Conservation (phyloP, 2,888 invertebrate species). For the Platypus cylindrus region DNA sequence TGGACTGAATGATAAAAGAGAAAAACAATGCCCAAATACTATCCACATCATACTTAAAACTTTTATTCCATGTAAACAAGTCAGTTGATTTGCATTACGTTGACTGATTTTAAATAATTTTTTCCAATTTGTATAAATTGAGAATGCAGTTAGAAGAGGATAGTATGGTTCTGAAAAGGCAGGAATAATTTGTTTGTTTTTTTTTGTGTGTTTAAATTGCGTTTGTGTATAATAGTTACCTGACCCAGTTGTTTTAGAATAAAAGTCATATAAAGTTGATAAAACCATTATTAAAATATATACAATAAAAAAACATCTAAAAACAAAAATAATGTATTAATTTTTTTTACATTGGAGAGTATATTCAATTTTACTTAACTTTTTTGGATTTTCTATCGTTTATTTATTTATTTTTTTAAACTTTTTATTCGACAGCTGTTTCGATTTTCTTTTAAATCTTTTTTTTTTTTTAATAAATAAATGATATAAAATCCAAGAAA, state of each 20-base stretch:
- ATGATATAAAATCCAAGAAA: too few species aligned
- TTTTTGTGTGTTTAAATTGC: neutral
- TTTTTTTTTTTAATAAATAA: too few species aligned
- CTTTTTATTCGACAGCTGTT: too few species aligned
- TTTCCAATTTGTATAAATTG: conserved; percentile 13
- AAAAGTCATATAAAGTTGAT: conserved; percentile 18
- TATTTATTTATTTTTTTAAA: too few species aligned
- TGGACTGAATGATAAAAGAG: conserved; percentile 16
- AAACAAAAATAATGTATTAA: too few species aligned
- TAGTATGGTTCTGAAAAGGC: conserved; percentile 12
- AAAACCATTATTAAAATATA: conserved; percentile 10
- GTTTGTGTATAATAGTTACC: conserved; percentile 11
- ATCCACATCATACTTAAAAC: conserved; percentile 38
- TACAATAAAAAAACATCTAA: conserved; percentile 16
- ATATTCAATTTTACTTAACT: too few species aligned
- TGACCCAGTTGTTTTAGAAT: conserved; percentile 10
- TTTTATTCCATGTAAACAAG: conserved; percentile 17
- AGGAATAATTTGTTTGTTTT: too few species aligned
- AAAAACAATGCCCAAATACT: conserved; percentile 33
- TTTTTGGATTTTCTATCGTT: too few species aligned
- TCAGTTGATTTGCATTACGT: conserved; percentile 10
- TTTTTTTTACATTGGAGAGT: too few species aligned
- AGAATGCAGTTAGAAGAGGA: conserved; percentile 12
- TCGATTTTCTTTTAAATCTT: too few species aligned
- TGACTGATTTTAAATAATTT: conserved; percentile 13